Evolutionary conservation across 2,888 invertebrate species (phyloP).

Genomic region (Tinea trinotella): DNA sequence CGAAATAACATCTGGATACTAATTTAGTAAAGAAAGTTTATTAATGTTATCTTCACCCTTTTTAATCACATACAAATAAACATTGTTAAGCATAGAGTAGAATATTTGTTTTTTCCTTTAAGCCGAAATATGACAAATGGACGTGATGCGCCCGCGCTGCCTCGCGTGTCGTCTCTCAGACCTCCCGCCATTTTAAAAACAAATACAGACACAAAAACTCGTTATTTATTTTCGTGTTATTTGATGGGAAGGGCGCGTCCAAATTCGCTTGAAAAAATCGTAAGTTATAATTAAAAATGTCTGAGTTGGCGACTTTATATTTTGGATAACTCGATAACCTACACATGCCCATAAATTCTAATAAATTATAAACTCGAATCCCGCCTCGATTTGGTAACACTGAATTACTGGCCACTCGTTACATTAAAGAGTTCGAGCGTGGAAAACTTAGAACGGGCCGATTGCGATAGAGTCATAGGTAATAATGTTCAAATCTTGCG

Average conservation of each 20-base stretch:
- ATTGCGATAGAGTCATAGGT: not conserved
- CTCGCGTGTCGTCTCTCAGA: conserved; percentile 70
- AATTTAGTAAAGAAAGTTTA: not conserved
- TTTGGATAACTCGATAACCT: not conserved
- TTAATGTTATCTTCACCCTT: conserved; percentile 35
- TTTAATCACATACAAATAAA: conserved; percentile 66
- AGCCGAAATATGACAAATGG: conserved; percentile 70
- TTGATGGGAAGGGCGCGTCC: conserved; percentile 64
- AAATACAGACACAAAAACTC: conserved; percentile 68
- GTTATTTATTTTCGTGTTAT: conserved; percentile 69
- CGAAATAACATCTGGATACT: too few relatives aligned
- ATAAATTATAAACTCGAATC: not conserved
- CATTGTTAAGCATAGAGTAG: conserved; percentile 58
- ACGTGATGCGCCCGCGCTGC: conserved; percentile 40
- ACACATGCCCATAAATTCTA: not conserved
- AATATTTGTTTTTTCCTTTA: conserved; percentile 65
- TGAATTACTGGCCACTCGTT: not conserved
- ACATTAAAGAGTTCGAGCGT: not conserved
- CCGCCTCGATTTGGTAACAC: conserved; percentile 1
- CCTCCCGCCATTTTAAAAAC: conserved; percentile 74
- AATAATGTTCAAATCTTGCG: not conserved
- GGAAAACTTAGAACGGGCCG: not conserved
- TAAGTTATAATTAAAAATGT: conserved; percentile 68
- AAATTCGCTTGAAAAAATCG: conserved; percentile 66
- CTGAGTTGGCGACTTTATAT: conserved; percentile 29